Evolutionary conservation across 2,797 vertebrate species (phyloP).

Genomic region (Eleutherodactylus coqui): DNA sequence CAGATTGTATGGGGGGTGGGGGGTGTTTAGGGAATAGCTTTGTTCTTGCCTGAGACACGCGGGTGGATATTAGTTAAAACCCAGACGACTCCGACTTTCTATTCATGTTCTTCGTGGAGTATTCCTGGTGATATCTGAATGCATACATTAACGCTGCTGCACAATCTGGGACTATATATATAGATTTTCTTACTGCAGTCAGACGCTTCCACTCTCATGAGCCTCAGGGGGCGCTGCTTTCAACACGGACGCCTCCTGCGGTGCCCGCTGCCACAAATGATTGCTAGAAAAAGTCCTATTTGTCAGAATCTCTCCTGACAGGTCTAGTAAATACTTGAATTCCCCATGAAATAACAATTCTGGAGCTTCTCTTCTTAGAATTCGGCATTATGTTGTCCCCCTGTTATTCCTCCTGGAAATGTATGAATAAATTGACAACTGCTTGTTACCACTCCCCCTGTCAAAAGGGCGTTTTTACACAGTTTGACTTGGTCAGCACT

Average conservation of each 20-base stretch:
- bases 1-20: not conserved
- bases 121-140: not conserved
- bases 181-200: not conserved
- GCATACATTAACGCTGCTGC: not conserved
- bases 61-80: not conserved
- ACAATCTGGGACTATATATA: not conserved
- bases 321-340: not conserved
- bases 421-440: not conserved
- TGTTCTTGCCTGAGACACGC: not conserved
- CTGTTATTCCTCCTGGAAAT: not conserved
- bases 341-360: not conserved
- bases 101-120: not conserved
- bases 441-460: not conserved
- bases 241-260: not conserved
- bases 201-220: not conserved
- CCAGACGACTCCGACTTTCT: not conserved
- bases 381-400: no score
- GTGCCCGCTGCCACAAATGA: not conserved
- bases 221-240: not conserved
- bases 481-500: not conserved
- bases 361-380: no score
- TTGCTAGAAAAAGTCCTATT: not conserved
- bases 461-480: not conserved
- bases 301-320: not conserved
- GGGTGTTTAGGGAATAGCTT: conserved; percentile 16